phyloP scores from a whole-genome alignment of 1,140 invertebrate species.

The Agraylea sexmaculata region DNA sequence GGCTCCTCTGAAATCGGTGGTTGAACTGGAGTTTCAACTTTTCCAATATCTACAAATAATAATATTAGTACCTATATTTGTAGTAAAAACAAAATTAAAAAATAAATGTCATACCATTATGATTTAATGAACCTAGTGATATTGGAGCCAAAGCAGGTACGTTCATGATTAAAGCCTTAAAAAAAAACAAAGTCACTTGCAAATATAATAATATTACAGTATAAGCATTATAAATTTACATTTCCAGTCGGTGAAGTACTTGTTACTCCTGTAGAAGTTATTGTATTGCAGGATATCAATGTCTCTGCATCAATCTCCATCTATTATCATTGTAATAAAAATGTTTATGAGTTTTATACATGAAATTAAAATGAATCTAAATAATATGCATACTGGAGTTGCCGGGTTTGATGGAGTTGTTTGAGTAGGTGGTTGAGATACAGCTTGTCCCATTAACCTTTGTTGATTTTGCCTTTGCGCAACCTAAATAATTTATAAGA shows the following conservation, averaged over 20 bases:
- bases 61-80: too few relatives aligned
- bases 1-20: too few relatives aligned
- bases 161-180: too few relatives aligned
- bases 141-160: too few relatives aligned
- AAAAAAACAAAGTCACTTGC: too few relatives aligned
- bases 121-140: too few relatives aligned
- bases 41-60: too few relatives aligned
- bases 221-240: too few relatives aligned
- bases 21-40: too few relatives aligned
- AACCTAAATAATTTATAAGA: constrained; percentile 25
- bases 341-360: neutral
- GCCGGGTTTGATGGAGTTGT: constrained; percentile 2
- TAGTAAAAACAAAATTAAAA: too few relatives aligned
- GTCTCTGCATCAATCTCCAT: constrained; percentile 39
- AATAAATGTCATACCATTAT: too few relatives aligned
- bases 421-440: neutral
- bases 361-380: neutral
- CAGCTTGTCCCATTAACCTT: constrained; percentile 22
- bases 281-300: constrained; percentile 37
- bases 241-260: constrained; percentile 31
- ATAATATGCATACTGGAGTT: constrained; percentile 6
- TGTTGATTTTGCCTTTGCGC: constrained; percentile 39
- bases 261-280: constrained; percentile 34
- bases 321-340: constrained; percentile 3
- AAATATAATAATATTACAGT: too few relatives aligned